Evolutionary conservation across 2,113 vertebrate species (phyloP).

Genomic region (Hepsetus odoe): DNA sequence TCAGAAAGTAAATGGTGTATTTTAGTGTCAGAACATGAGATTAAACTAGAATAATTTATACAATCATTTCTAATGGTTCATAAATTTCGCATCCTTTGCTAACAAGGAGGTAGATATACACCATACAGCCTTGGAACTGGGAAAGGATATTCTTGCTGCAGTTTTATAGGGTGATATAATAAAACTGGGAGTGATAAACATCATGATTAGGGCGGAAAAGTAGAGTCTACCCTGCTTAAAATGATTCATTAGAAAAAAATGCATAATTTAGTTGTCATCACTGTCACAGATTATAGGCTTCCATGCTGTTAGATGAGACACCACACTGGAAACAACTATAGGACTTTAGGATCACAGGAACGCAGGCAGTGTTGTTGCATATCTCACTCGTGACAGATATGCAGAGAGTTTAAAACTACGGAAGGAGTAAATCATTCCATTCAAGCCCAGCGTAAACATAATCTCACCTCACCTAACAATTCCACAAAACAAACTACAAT

Average conservation of each 20-base stretch:
- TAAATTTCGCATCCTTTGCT: no score
- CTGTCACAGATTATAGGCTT: slow-evolving; percentile 42
- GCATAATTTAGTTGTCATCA: slow-evolving; percentile 49
- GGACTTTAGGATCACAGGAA: slow-evolving; percentile 16
- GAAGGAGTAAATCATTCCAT: neutral
- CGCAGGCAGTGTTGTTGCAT: neutral
- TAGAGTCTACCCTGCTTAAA: slow-evolving; percentile 37
- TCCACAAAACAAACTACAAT: neutral
- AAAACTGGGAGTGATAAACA: slow-evolving; percentile 2
- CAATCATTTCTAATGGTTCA: no score
- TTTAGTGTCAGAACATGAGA: no score
- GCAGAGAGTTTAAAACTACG: neutral
- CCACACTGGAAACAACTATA: neutral
- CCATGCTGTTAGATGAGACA: slow-evolving; percentile 16
- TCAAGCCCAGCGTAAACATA: neutral
- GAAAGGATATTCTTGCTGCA: no score
- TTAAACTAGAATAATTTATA: no score
- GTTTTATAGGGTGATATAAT: slow-evolving; percentile 34
- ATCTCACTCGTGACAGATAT: slow-evolving; percentile 11
- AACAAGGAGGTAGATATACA: neutral
- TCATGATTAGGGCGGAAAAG: slow-evolving; percentile 45
- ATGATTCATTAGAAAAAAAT: slow-evolving; percentile 51
- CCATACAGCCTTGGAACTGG: no score
- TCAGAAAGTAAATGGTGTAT: no score
- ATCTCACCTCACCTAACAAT: neutral